Conservation (phyloP, 2,888 invertebrate species). For the Hedychridium roseum region DNA sequence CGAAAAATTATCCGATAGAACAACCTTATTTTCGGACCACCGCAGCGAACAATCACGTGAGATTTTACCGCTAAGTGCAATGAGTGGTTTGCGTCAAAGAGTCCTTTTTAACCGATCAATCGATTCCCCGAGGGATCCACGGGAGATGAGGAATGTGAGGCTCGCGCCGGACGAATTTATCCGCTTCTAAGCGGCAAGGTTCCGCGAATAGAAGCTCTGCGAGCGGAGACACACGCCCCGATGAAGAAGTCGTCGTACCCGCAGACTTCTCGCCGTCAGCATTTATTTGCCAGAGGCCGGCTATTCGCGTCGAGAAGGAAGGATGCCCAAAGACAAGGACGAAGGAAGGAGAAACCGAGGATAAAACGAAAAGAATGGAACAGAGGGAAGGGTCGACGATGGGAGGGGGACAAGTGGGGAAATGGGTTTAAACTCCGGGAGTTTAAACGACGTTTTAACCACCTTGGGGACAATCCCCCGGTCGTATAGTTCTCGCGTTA, state of each 20-base stretch:
- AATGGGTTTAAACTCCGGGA: neutral
- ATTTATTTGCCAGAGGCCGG: constrained; percentile 6
- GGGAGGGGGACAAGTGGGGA: neutral
- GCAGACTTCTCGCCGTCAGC: constrained; percentile 1
- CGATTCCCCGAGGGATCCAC: too few relatives aligned
- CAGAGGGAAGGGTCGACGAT: too few relatives aligned
- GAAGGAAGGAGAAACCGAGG: too few relatives aligned
- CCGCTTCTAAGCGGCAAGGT: neutral
- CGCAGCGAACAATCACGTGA: too few relatives aligned
- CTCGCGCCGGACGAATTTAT: constrained; percentile 3
- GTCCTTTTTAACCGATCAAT: too few relatives aligned
- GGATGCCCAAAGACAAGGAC: too few relatives aligned
- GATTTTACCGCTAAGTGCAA: too few relatives aligned
- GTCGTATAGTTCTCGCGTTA: constrained; percentile 4
- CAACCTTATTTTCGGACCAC: too few relatives aligned
- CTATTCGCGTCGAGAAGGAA: constrained; percentile 2
- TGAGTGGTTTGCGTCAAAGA: too few relatives aligned
- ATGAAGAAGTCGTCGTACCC: constrained; percentile 1
- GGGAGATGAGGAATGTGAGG: too few relatives aligned
- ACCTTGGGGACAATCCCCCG: neutral
- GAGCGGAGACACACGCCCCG: constrained; percentile 1
- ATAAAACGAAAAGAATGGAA: too few relatives aligned
- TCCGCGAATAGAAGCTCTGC: neutral
- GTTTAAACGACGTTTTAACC: neutral
- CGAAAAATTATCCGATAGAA: too few relatives aligned